A percentile compares a stretch with the other conserved stretches of the same genome.
Evolutionary conservation across 1,140 invertebrate species (phyloP).

Genomic region (Homalodisca vitripennis): DNA sequence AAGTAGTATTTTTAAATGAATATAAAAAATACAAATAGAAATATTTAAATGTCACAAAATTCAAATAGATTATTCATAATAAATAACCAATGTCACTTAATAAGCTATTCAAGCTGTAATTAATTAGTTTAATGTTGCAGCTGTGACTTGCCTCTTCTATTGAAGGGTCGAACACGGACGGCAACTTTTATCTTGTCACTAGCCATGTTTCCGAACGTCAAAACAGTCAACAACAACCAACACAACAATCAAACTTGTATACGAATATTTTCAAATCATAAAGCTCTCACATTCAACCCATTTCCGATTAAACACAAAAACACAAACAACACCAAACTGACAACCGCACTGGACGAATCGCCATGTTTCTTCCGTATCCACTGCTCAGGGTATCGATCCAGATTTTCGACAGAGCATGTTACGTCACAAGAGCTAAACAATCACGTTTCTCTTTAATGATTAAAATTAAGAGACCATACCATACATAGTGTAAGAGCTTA

Average conservation of each 20-base stretch:
- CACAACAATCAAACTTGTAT: constrained; percentile 17
- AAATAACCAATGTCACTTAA: too few species aligned
- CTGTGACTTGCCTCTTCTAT: constrained; percentile 86
- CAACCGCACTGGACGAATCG: constrained; percentile 25
- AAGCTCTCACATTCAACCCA: constrained; percentile 38
- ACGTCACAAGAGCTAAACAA: constrained; percentile 14
- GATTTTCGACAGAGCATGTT: constrained; percentile 4
- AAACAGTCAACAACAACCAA: constrained; percentile 22
- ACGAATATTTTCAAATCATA: constrained; percentile 18
- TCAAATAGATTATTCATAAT: too few species aligned
- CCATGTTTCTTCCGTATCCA: constrained; percentile 33
- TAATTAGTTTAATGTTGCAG: too few species aligned
- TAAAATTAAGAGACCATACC: too few species aligned
- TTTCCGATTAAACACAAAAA: constrained; percentile 30
- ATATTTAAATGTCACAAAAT: too few species aligned
- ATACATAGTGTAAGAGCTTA: too few species aligned
- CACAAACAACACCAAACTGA: constrained; percentile 29
- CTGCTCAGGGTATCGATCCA: constrained; percentile 32
- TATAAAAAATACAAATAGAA: too few species aligned
- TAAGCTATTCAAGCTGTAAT: too few species aligned
- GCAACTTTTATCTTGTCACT: constrained; percentile 96
- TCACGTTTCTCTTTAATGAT: too few species aligned
- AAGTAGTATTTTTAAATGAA: too few species aligned
- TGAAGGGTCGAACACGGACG: constrained; percentile 93
- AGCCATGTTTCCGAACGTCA: constrained; percentile 56